These are phyloP conservation scores for Troides oblongomaculatus DNA, from an alignment of 2,888 invertebrate species.

Conservation along the genomic window DNA sequence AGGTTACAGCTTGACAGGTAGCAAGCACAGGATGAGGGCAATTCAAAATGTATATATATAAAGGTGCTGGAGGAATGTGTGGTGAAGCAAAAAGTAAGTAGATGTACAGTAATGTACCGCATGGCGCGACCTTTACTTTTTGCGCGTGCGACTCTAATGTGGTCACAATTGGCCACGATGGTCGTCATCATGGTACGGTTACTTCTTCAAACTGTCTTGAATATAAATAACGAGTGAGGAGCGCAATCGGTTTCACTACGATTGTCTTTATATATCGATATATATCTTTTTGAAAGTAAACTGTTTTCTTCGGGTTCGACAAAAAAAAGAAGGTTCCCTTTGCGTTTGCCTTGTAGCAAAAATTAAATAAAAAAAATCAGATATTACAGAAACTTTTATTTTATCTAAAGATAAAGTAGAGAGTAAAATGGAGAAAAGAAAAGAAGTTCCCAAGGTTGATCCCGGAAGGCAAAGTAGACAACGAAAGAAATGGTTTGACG, in stretches of 20 bases:
- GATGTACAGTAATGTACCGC: constrained; percentile 1
- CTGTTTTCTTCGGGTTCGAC: background rate
- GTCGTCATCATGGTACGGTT: constrained; percentile 1
- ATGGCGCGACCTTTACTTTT: constrained; percentile 7
- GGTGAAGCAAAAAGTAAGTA: background rate
- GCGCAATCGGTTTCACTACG: constrained; percentile 6
- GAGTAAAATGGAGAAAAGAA: no score
- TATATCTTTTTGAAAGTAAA: background rate
- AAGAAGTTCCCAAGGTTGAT: no score
- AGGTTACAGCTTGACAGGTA: background rate
- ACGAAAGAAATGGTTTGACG: no score
- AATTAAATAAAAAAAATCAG: no score
- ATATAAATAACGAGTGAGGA: background rate
- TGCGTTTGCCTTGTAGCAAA: no score
- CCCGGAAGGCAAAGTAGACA: no score
- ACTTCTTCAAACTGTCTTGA: constrained; percentile 3
- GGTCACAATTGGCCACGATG: constrained; percentile 2
- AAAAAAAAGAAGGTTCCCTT: background rate
- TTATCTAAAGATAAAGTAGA: no score
- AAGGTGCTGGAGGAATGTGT: background rate
- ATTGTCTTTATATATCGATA: background rate
- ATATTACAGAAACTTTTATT: no score
- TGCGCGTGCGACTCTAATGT: constrained; percentile 11
- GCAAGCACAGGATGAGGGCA: background rate
- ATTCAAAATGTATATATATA: background rate